phyloP scores from a whole-genome alignment of 2,888 invertebrate species.

The Onthophagus sagittarius region DNA sequence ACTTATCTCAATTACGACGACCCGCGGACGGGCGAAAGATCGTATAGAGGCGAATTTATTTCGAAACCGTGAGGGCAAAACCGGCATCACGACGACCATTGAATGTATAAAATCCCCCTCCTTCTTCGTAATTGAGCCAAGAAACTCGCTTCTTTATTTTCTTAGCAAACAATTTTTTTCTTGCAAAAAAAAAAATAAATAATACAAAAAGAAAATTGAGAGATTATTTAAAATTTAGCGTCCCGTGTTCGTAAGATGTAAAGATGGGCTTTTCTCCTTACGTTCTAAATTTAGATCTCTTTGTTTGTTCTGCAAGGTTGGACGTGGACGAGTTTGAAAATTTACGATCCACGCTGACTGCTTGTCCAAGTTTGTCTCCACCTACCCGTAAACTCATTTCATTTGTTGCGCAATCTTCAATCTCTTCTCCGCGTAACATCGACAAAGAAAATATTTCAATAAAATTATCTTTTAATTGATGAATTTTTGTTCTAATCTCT shows the following conservation, averaged over 20 bases:
- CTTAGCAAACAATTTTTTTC: too few relatives aligned
- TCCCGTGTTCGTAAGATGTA: background rate
- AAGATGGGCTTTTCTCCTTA: background rate
- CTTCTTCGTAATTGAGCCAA: background rate
- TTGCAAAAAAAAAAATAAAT: too few relatives aligned
- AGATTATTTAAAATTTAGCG: background rate
- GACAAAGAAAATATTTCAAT: background rate
- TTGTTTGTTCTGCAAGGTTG: background rate
- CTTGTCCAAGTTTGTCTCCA: background rate
- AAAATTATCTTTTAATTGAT: background rate
- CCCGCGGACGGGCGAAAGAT: conserved; percentile 4
- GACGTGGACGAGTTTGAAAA: background rate
- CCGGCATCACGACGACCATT: background rate
- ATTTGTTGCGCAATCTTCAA: background rate
- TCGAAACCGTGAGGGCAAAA: background rate
- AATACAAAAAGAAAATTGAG: background rate
- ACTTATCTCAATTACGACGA: conserved; percentile 27
- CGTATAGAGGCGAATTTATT: background rate
- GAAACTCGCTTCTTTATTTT: background rate
- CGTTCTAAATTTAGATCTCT: background rate
- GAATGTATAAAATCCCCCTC: background rate
- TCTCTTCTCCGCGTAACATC: background rate
- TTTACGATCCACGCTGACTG: background rate
- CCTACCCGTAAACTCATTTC: background rate
- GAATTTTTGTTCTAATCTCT: background rate